Conservation (phyloP, 2,888 invertebrate genomes). For the Euplagia quadripunctaria region DNA sequence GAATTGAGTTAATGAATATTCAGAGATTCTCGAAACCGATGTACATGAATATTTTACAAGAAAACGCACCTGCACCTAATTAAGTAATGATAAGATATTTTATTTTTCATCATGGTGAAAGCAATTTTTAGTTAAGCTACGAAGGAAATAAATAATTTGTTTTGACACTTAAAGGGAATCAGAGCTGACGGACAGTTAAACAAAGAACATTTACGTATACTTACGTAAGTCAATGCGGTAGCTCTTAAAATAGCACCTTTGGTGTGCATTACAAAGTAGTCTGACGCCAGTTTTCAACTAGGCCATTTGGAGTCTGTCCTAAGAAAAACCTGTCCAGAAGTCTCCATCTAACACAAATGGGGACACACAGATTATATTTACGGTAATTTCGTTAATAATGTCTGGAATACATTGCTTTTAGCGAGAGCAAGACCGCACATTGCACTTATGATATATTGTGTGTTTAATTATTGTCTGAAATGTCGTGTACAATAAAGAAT, state of each 20-base stretch:
- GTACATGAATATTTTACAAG: background rate
- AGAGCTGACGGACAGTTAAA: no score
- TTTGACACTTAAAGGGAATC: background rate
- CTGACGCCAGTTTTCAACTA: background rate
- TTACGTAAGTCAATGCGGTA: no score
- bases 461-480: no score
- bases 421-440: no score
- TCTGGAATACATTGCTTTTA: background rate
- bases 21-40: background rate
- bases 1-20: conserved; percentile 41
- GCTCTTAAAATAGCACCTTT: background rate
- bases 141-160: background rate
- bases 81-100: background rate
- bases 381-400: background rate
- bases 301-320: background rate
- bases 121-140: background rate
- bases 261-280: background rate
- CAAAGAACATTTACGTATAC: no score
- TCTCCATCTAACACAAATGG: background rate
- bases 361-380: background rate
- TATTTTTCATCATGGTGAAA: background rate
- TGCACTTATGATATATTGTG: no score
- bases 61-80: background rate
- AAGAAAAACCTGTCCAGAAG: background rate
- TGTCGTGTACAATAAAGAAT: no score